phyloP scores from a whole-genome alignment of 2,797 vertebrate genomes.

The Alectoris magna region DNA sequence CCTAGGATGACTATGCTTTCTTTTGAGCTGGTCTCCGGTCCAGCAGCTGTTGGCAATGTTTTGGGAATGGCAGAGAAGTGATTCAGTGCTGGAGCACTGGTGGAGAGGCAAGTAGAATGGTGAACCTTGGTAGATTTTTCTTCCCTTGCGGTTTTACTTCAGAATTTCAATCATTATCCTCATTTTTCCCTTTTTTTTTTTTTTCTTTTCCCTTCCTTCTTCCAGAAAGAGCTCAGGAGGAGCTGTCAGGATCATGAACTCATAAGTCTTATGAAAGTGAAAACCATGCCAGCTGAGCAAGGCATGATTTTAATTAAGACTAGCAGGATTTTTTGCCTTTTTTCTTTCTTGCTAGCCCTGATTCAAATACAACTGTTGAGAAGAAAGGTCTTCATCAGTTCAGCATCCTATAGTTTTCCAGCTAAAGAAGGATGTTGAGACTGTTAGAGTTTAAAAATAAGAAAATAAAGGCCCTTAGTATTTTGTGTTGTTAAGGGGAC shows the following conservation, averaged over 20 bases:
- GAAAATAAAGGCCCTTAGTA: not conserved
- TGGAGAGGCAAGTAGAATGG: not conserved
- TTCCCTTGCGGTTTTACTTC: not conserved
- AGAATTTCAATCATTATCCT: not conserved
- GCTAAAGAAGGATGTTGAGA: not conserved
- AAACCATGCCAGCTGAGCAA: not conserved
- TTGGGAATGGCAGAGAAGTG: not conserved
- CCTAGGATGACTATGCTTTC: not conserved
- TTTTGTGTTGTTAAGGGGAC: not conserved
- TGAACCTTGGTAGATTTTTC: not conserved
- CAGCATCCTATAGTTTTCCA: not conserved
- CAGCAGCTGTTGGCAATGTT: not conserved
- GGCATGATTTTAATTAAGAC: slow-evolving; percentile 43
- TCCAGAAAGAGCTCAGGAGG: slow-evolving; percentile 22
- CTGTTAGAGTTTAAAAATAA: not conserved
- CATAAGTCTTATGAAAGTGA: slow-evolving; percentile 18
- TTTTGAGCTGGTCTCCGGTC: not conserved
- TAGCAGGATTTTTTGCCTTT: not conserved
- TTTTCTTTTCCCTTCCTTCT: not conserved
- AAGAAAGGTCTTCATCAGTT: not conserved
- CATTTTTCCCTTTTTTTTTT: not conserved
- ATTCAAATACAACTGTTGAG: not conserved
- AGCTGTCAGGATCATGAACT: slow-evolving; percentile 47
- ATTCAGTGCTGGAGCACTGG: not conserved
- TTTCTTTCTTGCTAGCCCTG: not conserved